A percentile compares a stretch with the other conserved stretches of the same genome.
These are phyloP conservation scores for Ephydatia muelleri DNA, from an alignment of 37 sponge, comb jelly and placozoan species.

Conservation along the genomic window DNA sequence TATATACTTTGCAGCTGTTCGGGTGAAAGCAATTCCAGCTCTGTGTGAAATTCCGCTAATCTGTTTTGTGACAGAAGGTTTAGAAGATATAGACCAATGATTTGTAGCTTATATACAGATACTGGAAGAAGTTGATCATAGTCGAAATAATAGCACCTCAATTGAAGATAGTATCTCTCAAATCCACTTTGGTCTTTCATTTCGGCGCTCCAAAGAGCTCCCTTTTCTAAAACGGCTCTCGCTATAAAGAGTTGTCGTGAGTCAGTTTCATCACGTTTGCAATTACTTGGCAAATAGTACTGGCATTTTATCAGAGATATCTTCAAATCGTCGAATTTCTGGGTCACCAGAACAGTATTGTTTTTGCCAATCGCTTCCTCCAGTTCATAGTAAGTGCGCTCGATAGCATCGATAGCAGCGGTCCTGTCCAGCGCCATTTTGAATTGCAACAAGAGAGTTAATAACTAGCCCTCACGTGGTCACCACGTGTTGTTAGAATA, in stretches of 20 bases:
- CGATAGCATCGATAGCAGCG: background rate
- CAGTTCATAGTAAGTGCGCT: background rate
- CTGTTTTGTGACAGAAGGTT: conserved; percentile 87
- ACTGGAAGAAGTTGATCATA: conserved; percentile 56
- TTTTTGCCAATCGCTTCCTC: background rate
- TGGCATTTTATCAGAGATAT: background rate
- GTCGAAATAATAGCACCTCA: conserved; percentile 95
- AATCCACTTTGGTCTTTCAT: conserved; percentile 81
- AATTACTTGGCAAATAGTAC: background rate
- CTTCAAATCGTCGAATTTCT: background rate
- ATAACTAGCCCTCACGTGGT: background rate
- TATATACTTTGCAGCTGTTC: conserved; percentile 84
- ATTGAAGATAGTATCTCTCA: conserved; percentile 93
- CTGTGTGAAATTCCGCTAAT: conserved; percentile 96
- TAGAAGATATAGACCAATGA: conserved; percentile 93
- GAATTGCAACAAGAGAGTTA: background rate
- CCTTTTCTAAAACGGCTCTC: conserved; percentile 91
- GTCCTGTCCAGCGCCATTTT: background rate
- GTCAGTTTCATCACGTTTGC: conserved; percentile 25
- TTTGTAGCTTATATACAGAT: conserved; percentile 82
- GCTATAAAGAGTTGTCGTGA: conserved; percentile 60
- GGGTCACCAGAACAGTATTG: background rate
- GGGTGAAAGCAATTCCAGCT: conserved; percentile 81
- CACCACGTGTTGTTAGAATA: background rate
- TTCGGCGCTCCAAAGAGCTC: conserved; percentile 93